Base-by-base conservation (phyloP, 2,113 vertebrate species). In the Capreolus pygargus region DNA sequence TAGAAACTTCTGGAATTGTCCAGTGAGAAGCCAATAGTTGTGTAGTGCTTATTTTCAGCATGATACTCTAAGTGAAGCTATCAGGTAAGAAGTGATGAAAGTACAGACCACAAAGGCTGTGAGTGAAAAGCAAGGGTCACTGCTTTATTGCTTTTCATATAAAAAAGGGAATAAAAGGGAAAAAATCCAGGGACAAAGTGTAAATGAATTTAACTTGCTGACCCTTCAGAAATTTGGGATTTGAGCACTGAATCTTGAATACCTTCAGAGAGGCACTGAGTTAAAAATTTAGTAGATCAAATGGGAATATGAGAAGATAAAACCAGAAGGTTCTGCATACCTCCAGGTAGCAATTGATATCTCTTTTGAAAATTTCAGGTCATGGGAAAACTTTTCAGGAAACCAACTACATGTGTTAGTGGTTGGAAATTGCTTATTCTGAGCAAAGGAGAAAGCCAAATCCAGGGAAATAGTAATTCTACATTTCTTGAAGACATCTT, bases 161-260 rank as follows among this genome's bases (percentile, higher is more conserved):
- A 70, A 16, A 81, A 97, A 81, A 83, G 47, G 16, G 88, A 95
- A 92, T 88, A 89, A 78, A 92, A 54, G 3, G 6, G 81, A 70
- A 98, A 45, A 89, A 95, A 87, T 88, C 98, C 92, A 97, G 96
- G 95, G 97, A 93, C 78, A 88, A 97, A 98, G 93, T 98, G 92
- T 93, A 98, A 98, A 98, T 98, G 98, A 98, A 97, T 98, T 98
- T 98, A 97, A 98, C 97, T 98, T 98, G 92, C 95, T 98, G 98
- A 97, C 98, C 96, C 96, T 96, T 98, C 96, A 98, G 98, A 97
- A 94, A 98, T 97, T 97, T 98, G 83, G 97, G 98, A 98, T 98
- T 98, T 98, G 96, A 97, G 91, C 92, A 97, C 95, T 97, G 98
- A 98, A 98, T 98, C 97, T 98, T 91, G 98, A 99, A 95, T 45